Base-by-base conservation (phyloP, 2,888 invertebrate genomes). In the Gari tellinella region DNA sequence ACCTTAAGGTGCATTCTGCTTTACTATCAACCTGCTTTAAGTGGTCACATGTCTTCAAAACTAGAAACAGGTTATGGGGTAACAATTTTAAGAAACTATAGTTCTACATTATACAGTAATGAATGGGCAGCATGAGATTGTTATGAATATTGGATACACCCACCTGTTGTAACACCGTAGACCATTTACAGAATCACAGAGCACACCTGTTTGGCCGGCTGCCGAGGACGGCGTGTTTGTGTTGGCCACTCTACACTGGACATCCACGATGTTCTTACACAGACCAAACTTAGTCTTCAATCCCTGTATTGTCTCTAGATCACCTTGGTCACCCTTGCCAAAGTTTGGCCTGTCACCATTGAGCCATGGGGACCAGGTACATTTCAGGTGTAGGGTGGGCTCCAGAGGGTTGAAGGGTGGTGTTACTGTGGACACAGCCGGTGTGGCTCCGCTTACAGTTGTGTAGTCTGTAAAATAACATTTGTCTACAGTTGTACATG, bases 81-180 rank as follows among this genome's bases (percentile, higher is more conserved):
- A n/a, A n/a, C n/a, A n/a, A n/a, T n/a, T n/a, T n/a, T n/a, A n/a
- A n/a, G n/a, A n/a, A n/a, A n/a, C n/a, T n/a, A n/a, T n/a, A n/a
- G n/a, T n/a, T n/a, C n/a, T n/a, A n/a, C n/a, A n/a, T n/a, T n/a
- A n/a, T n/a, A n/a, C n/a, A n/a, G n/a, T n/a, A n/a, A n/a, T n/a
- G n/a, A n/a, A n/a, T n/a, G n/a, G n/a, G n/a, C n/a, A n/a, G n/a
- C n/a, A n/a, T n/a, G n/a, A n/a, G n/a, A n/a, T n/a, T n/a, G n/a
- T n/a, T n/a, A n/a, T n/a, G n/a, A n/a, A n/a, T n/a, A n/a, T n/a
- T n/a, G n/a, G n/a, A n/a, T n/a, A 21, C 49, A 48, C 49, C 82
- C 85, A 88, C 58, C 78, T 68, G 70, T 88, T 88, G 72, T 85
- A 86, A 66, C 89, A 89, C 7, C 88, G 70, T 15, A 89, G 80